Evolutionary conservation across 2,888 invertebrate species (phyloP).

Genomic region (Gymnoscelis rufifasciata): DNA sequence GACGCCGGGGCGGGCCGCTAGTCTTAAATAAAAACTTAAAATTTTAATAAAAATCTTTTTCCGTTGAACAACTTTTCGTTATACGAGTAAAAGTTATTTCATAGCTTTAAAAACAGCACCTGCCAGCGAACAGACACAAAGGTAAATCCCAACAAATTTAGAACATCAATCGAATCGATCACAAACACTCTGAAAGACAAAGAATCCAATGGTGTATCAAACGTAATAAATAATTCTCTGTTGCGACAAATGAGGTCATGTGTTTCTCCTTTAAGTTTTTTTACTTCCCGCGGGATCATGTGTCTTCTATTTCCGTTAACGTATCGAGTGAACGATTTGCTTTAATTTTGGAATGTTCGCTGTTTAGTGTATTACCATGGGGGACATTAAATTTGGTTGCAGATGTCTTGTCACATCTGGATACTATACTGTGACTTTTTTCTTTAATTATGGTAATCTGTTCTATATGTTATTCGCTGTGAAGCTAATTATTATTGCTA

Average conservation of each 20-base stretch:
- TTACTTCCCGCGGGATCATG: slow-evolving; percentile 77
- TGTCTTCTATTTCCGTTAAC: slow-evolving; percentile 78
- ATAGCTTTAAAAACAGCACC: no score
- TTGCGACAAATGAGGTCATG: slow-evolving; percentile 78
- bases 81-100: no score
- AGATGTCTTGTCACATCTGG: slow-evolving; percentile 68
- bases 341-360: slow-evolving; percentile 75
- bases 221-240: slow-evolving; percentile 75
- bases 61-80: no score
- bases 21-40: no score
- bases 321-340: slow-evolving; percentile 74
- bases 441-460: slow-evolving; percentile 23
- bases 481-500: slow-evolving; percentile 17
- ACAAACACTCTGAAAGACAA: slow-evolving; percentile 53
- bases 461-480: slow-evolving; percentile 16
- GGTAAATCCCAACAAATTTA: neutral
- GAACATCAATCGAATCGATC: slow-evolving; percentile 49
- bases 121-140: neutral
- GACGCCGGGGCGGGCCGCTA: no score
- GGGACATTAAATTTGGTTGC: slow-evolving; percentile 69
- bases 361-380: slow-evolving; percentile 72
- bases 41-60: no score
- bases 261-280: slow-evolving; percentile 76
- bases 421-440: slow-evolving; percentile 34
- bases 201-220: slow-evolving; percentile 66